phyloP scores from a whole-genome alignment of 2,888 invertebrate genomes.

The Sarcophaga variegata region DNA sequence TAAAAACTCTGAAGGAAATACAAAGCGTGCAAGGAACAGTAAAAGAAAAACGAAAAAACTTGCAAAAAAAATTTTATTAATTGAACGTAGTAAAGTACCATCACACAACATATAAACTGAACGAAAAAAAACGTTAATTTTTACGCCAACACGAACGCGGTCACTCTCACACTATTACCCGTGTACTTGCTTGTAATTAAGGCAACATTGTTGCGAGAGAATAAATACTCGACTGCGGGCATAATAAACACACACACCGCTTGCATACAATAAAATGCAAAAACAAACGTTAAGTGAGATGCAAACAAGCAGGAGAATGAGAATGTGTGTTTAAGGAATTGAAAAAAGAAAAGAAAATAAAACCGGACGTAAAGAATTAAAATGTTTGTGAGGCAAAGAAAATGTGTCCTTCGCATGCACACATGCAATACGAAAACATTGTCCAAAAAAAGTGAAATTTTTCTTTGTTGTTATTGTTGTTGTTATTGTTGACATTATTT shows the following conservation, averaged over 20 bases:
- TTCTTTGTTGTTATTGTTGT: not conserved
- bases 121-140: not conserved
- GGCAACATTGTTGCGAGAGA: not conserved
- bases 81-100: no score
- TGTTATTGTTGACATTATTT: not conserved
- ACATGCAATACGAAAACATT: not conserved
- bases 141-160: no score
- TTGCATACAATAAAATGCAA: not conserved
- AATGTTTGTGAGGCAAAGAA: not conserved
- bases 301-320: not conserved
- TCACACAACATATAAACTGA: not conserved
- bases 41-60: no score
- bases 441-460: constrained; percentile 7
- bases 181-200: not conserved
- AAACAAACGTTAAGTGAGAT: constrained; percentile 1
- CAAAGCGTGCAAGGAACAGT: no score
- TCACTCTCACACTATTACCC: not conserved
- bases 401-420: constrained; percentile 2
- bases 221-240: not conserved
- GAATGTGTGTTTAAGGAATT: not conserved
- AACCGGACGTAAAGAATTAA: not conserved
- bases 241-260: not conserved
- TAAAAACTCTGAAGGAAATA: not conserved
- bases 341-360: no score
- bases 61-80: no score